Evolutionary conservation across 2,888 invertebrate genomes (phyloP).

Genomic region (Cryptus armator): DNA sequence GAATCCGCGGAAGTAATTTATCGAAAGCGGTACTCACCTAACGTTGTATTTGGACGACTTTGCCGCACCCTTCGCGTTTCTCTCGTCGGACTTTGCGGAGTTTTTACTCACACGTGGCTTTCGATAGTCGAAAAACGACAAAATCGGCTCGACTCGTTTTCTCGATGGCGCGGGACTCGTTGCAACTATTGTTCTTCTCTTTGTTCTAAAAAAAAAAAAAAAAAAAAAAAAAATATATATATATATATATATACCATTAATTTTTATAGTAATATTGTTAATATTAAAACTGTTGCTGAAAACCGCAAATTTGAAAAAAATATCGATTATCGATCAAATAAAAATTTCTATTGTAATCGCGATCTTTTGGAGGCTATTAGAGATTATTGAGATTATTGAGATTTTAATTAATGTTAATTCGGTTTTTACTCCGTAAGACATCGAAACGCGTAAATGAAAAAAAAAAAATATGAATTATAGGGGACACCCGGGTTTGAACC

Average conservation of each 20-base stretch:
- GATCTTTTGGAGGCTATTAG: no score
- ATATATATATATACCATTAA: no score
- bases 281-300: no score
- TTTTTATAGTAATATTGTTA: no score
- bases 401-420: no score
- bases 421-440: no score
- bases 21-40: slow-evolving; percentile 36
- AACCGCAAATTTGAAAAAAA: no score
- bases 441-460: neutral
- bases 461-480: slow-evolving; percentile 18
- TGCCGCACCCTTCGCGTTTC: slow-evolving; percentile 30
- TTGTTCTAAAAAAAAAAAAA: slow-evolving; percentile 69
- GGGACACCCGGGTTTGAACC: slow-evolving; percentile 69
- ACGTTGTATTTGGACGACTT: slow-evolving; percentile 44
- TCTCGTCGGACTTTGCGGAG: slow-evolving; percentile 1
- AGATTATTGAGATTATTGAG: no score
- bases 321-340: no score
- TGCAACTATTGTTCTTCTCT: slow-evolving; percentile 65
- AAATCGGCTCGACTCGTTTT: slow-evolving; percentile 72
- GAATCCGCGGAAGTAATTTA: neutral
- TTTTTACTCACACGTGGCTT: slow-evolving; percentile 72
- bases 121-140: slow-evolving; percentile 75
- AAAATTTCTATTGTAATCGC: no score
- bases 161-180: slow-evolving; percentile 60
- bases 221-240: slow-evolving; percentile 33